Evolutionary conservation across 2,888 invertebrate species (phyloP).

Genomic region (Caenorhabditis doughertyi): DNA sequence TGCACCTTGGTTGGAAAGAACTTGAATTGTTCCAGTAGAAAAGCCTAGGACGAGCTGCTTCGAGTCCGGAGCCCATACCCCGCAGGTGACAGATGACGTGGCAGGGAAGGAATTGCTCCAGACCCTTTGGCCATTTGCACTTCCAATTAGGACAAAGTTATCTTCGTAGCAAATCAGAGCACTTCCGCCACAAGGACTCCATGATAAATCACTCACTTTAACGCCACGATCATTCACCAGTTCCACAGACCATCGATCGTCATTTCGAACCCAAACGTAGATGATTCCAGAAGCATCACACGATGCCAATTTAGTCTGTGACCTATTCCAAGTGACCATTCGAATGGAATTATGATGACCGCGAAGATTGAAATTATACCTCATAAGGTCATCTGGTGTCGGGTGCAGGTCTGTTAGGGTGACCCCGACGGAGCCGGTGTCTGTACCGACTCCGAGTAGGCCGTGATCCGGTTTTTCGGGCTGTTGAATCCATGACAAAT

Average conservation of each 20-base stretch:
- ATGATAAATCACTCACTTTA: constrained; percentile 97
- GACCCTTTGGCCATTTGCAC: constrained; percentile 86
- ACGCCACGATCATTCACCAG: constrained; percentile 98
- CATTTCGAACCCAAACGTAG: constrained; percentile 99
- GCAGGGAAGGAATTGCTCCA: constrained; percentile 95
- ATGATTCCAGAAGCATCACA: constrained; percentile 95
- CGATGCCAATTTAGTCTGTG: constrained; percentile 96
- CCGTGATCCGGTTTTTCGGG: constrained; percentile 69
- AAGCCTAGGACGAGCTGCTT: constrained; percentile 86
- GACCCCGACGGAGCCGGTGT: constrained; percentile 81
- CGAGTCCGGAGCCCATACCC: constrained; percentile 98
- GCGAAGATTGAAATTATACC: constrained; percentile 92
- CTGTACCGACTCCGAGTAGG: constrained; percentile 76
- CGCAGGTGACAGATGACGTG: constrained; percentile 89
- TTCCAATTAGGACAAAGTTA: constrained; percentile 95
- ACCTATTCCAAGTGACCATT: constrained; percentile 96
- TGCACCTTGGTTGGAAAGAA: constrained; percentile 77
- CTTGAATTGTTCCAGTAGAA: constrained; percentile 76
- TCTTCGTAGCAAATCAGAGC: constrained; percentile 98
- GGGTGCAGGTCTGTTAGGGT: constrained; percentile 76
- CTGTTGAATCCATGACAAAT: constrained; percentile 69
- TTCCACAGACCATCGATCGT: constrained; percentile 98
- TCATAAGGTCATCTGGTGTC: constrained; percentile 62
- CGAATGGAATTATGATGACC: constrained; percentile 88
- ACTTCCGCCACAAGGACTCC: constrained; percentile 99